Base-by-base conservation (phyloP, 2,888 invertebrate species). In the Acanthosoma haemorrhoidale region DNA sequence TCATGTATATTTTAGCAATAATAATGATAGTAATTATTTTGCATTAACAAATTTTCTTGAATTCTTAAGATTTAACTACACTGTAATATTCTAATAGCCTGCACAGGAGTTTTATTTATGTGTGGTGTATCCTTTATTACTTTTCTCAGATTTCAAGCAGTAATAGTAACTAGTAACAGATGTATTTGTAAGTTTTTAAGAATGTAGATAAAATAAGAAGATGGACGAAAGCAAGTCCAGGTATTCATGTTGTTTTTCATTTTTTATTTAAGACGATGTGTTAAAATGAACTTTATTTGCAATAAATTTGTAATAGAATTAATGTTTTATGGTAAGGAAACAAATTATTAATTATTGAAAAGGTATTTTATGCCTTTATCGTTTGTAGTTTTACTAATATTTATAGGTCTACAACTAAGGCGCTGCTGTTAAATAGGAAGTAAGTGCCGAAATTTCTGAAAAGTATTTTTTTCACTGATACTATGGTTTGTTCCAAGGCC, bases 1-100 rank as follows among this genome's bases (percentile, higher is more conserved):
- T 72, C 67, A 72, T 59, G 68, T 61, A 69, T 68, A 68, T 38
- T 51, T 21, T 71, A 61, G 51, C 61, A 71, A 71, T 71, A 68
- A 68, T 69, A 61, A 71, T 64, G 61, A 71, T 72, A 69, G 70
- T 71, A 69, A 69, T 70, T 66, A 72, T 72, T 67, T 72, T 70
- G 72, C 70, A 63, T 68, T 72, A 72, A 70, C 70, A 69, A 72
- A 59, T 66, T 70, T 72, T 71, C 70, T 72, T 68, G 68, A 71
- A 69, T 66, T 70, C 69, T 72, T 70, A 70, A 67, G 60, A 29
- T 63, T 70, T 67, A 69, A 70, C 72, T 72, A 72, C 72, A 36
- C 72, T 67, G 72, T 72, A 43, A 69, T 64, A 59, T 36, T 63
- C 70, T 70, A 70, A 70, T 70, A 70, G 70, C 70, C 66, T 70